Base-by-base conservation (phyloP, 2,888 invertebrate genomes). In the Sphaeridia pumilis region DNA sequence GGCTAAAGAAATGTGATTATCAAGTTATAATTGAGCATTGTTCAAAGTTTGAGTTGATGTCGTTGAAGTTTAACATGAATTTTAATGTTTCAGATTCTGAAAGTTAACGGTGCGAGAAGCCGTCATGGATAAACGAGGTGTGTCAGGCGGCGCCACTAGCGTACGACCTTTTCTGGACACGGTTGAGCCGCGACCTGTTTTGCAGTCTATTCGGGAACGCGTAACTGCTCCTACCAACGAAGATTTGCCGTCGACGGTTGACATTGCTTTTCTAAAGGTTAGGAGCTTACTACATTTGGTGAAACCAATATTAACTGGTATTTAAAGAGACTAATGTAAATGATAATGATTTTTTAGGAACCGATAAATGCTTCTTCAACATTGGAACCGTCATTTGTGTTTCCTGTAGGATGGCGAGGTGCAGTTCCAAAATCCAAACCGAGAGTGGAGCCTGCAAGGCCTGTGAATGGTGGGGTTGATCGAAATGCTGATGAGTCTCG, bases 201-300 rank as follows among this genome's bases (percentile, higher is more conserved):
- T 52, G 24, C 52, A 46, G 27, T 52, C 52, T 17, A 44, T 50
- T 10, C 27, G 41, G 52, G 26, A 51, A 20, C 35, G 51, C 17
- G 46, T 51, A 25, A 46, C 46, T 17, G 26, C 46, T 12, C 77
- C 77, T 14, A 79, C 79, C 68, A 76, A 76, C 43, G 77, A 78
- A 56, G 76, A 78, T 64, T 70, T 79, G 64, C 79, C 79, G 14
- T 79, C 79, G 26, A 80, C 80, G 25, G 79, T 80, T 56, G 80
- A 80, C 65, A 80, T 80, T 71, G 77, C 78, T 65, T 79, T 79
- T 54, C 77, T 80, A 67, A 79, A 78, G 68, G 75, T 74, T 58
- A 73, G 72, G 43, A 67, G 31, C 14, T 17, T 45, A 25, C 20
- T 20, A 21, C 14, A 5, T 45, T 14, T 26, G 25, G n/a, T 17